Conservation (phyloP, 2,113 vertebrate species). For the Dasyurus viverrinus region DNA sequence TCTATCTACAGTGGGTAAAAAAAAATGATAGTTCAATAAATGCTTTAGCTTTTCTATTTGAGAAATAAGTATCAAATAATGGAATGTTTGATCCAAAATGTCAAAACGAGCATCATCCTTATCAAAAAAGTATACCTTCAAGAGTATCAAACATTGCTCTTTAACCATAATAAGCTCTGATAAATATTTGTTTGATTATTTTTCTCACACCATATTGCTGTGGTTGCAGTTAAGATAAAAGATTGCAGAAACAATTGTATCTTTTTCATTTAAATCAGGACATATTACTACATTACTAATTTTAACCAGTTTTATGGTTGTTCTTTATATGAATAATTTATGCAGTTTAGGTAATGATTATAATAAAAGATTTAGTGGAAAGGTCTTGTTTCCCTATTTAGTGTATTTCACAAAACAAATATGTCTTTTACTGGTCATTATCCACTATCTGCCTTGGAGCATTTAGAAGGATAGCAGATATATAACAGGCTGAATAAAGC, state of each 20-base stretch:
- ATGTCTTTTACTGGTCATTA: neutral
- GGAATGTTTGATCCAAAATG: neutral
- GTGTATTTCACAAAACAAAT: neutral
- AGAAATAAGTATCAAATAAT: neutral
- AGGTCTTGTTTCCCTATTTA: neutral
- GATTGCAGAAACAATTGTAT: neutral
- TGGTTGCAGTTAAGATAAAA: neutral
- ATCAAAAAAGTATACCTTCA: neutral
- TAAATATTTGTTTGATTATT: neutral
- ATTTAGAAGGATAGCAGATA: neutral
- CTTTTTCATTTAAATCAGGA: neutral
- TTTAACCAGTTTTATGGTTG: neutral
- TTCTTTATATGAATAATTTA: neutral
- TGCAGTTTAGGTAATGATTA: neutral
- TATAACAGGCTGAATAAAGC: neutral
- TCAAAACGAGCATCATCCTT: neutral
- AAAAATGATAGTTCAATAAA: neutral
- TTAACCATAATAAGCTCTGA: neutral
- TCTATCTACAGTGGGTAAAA: neutral
- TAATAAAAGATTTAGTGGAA: neutral
- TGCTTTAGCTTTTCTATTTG: neutral
- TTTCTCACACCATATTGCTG: neutral
- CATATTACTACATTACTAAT: neutral
- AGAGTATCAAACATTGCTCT: neutral
- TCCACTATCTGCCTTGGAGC: neutral